Evolutionary conservation across 2,888 invertebrate genomes (phyloP).

Genomic region (Alloplasta piceator): DNA sequence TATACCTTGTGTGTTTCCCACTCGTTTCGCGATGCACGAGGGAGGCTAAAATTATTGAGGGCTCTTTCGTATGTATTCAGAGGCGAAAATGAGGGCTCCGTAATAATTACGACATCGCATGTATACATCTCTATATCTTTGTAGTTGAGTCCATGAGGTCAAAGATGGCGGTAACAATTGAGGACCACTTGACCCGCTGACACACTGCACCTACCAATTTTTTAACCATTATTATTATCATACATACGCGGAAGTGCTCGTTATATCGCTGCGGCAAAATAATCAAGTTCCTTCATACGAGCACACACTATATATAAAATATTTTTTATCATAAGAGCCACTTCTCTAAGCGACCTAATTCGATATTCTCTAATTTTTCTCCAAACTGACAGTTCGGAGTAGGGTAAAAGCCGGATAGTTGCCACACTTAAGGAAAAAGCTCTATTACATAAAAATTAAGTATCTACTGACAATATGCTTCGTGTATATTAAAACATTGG

Average conservation of each 20-base stretch:
- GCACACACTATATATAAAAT: background rate
- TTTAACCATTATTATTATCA: slow-evolving; percentile 27
- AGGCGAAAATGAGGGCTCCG: slow-evolving; percentile 35
- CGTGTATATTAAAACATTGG: too few relatives aligned
- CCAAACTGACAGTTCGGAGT: too few relatives aligned
- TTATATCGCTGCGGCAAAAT: slow-evolving; percentile 62
- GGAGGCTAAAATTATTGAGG: slow-evolving; percentile 38
- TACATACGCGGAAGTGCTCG: slow-evolving; percentile 48
- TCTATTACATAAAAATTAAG: too few relatives aligned
- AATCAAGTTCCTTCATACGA: slow-evolving; percentile 34
- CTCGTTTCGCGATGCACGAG: slow-evolving; percentile 21
- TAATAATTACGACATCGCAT: slow-evolving; percentile 51
- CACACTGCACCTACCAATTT: slow-evolving; percentile 43
- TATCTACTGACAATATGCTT: too few relatives aligned
- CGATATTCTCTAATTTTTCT: too few relatives aligned
- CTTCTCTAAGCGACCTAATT: too few relatives aligned
- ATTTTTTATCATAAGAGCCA: too few relatives aligned
- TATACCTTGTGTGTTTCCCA: slow-evolving; percentile 8
- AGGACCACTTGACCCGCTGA: slow-evolving; percentile 69
- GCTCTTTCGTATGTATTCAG: slow-evolving; percentile 48
- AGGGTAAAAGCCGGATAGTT: too few relatives aligned
- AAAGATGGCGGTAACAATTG: slow-evolving; percentile 30
- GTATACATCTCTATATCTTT: slow-evolving; percentile 7
- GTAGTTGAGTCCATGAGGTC: slow-evolving; percentile 13
- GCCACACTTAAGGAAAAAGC: too few relatives aligned